Base-by-base conservation (phyloP, 2,113 vertebrate genomes). In the Pluvianellus socialis region DNA sequence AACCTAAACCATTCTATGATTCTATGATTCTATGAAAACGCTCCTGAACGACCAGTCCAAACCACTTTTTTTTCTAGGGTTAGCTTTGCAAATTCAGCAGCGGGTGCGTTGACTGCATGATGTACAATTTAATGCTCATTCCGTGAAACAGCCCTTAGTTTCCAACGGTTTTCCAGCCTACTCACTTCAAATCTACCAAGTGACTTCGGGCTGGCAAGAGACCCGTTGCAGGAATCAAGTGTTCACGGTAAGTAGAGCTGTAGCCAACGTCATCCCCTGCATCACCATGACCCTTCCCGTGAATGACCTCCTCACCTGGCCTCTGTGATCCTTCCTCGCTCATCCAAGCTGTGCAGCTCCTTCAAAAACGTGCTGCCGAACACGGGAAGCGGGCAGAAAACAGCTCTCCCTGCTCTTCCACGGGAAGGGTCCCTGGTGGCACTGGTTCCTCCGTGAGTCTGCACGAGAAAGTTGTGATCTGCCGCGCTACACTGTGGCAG, bases 301-400 rank as follows among this genome's bases (percentile, higher is more conserved):
- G 2, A 66, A 10, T 1, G 3, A 40, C 5, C 24, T 13, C 59
- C 66, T 62, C 67, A 44, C 32, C 24, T 52, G 61, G 45, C 22
- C 14, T 66, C 40, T 45, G 8, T 14, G 76, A 70, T 9, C 63
- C 40, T 28, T 88, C 49, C 24, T 26, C 50, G 65, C 19, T 83
- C 55, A 32, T 24, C 22, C 42, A 26, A 19, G 35, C 63, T 32
- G 33, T 68, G 14, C 14, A 72, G 30, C 10, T 74, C n/a, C 59
- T n/a, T 50, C 88, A n/a, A 63, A 85, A 83, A 16, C 0, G 0
- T 28, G 14, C 33, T 52, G 40, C 1, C 49, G 49, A 10, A n/a
- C 28, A 8, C 0, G 8, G 2, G 27, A 56, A 71, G 12, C 26
- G 17, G 0, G 0, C 5, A 19, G 80, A 50, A 61, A 73, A 16